phyloP scores from a whole-genome alignment of 2,888 invertebrate species.

The Ferdinandea cuprea region DNA sequence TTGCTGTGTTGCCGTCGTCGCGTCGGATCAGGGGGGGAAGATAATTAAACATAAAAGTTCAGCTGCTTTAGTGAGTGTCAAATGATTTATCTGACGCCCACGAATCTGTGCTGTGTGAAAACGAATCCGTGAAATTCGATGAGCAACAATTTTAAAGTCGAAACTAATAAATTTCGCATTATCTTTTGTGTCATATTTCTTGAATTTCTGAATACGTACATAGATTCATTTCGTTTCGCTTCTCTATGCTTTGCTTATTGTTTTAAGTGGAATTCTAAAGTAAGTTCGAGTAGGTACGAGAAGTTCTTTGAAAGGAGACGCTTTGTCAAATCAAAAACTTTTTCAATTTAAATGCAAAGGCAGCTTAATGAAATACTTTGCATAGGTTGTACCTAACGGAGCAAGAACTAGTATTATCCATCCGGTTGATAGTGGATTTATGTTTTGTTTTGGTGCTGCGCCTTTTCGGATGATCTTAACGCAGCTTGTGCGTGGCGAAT shows the following conservation, averaged over 20 bases:
- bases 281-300: background rate
- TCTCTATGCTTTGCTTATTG: constrained; percentile 20
- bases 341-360: constrained; percentile 73
- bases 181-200: constrained; percentile 51
- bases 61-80: constrained; percentile 54
- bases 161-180: constrained; percentile 52
- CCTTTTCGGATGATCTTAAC: background rate
- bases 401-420: constrained; percentile 16
- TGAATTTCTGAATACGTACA: background rate
- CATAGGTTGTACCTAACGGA: background rate
- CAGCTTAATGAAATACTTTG: constrained; percentile 54
- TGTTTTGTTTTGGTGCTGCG: background rate
- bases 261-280: constrained; percentile 26
- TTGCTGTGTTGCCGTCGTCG: too few species aligned
- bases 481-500: background rate
- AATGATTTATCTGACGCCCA: constrained; percentile 65
- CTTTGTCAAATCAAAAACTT: constrained; percentile 67
- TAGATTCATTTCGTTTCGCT: constrained; percentile 4
- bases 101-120: constrained; percentile 43
- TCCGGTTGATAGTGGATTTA: background rate
- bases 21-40: constrained; percentile 61
- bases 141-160: constrained; percentile 31
- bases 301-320: background rate
- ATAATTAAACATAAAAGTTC: constrained; percentile 57
- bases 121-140: constrained; percentile 36